Evolutionary conservation across 2,797 vertebrate species (phyloP), one percentile per base, ranked within the genome.

Genomic region (Ambastaia sidthimunki): DNA sequence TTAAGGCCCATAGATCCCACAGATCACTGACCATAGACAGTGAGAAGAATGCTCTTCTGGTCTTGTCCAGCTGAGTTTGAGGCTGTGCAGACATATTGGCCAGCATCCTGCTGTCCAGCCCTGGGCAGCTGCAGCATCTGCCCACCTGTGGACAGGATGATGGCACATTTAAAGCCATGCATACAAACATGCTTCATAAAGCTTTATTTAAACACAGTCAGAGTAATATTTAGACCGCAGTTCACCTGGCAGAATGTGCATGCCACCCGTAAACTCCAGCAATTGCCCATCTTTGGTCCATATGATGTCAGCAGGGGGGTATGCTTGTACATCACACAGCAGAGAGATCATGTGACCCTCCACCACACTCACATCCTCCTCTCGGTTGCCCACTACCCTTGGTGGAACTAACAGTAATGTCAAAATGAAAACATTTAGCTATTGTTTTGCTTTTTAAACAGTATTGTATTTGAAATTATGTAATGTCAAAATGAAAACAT

Each of bases 231-330:
- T 71, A n/a, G 7, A 63, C 15, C 15, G 12, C 11, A 21, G 11
- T 11, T 1, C 79, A 97, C 97, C 97, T 91, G 92, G 93, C 55
- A 95, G 88, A 74, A 96, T 65, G 0, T 93, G 89, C 71, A 91
- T 78, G 5, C 92, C 91, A 2, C 88, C 85, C 31, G 87, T 70
- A 19, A 93, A 92, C 68, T 62, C 82, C 73, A 97, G 91, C 59
- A 92, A 0, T 37, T 71, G 92, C 1, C 94, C 92, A 1, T 98
- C 95, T 90, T 91, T 95, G 83, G 95, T 96, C 97, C 97, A 99
- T 0, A 89, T 86, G 81, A 98, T 94, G 76, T 97, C 95, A 0
- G 94, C 92, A 5, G 92, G 74, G 0, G 93, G 94, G 76, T 93
- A 94, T 1, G 95, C 91, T 0, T 74, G 94, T 68, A 95, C 91